These are phyloP conservation scores for Colinus virginianus DNA, from an alignment of 2,113 vertebrate genomes.

Conservation along the genomic window DNA sequence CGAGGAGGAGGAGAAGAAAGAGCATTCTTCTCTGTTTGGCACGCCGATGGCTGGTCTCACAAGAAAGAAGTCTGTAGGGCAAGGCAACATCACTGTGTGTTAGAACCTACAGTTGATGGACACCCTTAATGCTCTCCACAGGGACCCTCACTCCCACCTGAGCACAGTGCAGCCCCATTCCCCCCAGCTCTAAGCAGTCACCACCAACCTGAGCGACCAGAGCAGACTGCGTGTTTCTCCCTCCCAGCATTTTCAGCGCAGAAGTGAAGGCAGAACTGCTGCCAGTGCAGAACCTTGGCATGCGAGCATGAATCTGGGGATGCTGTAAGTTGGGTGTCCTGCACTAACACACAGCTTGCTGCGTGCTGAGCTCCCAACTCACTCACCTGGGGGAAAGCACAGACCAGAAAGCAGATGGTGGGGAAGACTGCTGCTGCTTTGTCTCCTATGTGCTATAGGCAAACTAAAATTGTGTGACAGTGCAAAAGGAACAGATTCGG, in stretches of 20 bases:
- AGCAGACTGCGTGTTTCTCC: not conserved
- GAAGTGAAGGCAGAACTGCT: not conserved
- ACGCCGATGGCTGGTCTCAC: not conserved
- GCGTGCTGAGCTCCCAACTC: not conserved
- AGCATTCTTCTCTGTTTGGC: not conserved
- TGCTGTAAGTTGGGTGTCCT: rapidly evolving
- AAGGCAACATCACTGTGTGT: not conserved
- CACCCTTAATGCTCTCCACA: not conserved
- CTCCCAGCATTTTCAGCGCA: not conserved
- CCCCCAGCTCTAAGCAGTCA: not conserved
- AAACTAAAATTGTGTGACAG: not conserved
- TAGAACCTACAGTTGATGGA: not conserved
- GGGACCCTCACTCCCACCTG: no score
- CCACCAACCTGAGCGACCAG: not conserved
- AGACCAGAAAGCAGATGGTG: no score
- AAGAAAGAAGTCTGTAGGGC: not conserved
- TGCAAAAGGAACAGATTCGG: not conserved
- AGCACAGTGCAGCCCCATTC: rapidly evolving
- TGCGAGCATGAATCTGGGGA: rapidly evolving
- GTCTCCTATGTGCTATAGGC: not conserved
- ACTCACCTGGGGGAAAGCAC: not conserved
- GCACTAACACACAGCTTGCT: rapidly evolving
- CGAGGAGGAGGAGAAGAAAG: not conserved
- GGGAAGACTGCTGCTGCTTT: not conserved
- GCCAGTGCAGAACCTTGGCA: not conserved